Evolutionary conservation across 64 coral and sea anemone species (phyloP), one percentile per base, ranked within the genome.

Genomic region (Acropora yongei): DNA sequence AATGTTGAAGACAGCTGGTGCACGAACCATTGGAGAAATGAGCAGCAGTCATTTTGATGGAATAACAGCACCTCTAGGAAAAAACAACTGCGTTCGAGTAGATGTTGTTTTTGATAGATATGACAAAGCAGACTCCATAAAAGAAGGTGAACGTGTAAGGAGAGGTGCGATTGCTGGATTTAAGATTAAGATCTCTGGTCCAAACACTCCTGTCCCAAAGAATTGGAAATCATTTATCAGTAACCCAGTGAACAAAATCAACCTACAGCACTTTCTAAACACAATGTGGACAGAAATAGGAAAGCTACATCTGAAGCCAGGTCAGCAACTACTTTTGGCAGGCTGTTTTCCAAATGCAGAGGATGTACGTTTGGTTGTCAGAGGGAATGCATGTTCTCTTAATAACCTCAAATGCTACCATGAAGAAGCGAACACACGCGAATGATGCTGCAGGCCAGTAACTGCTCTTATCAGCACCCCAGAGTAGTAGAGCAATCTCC

Each of bases 31-130:
- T 88, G 85, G 71, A 51, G 73, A 57, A 6, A 41, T 88, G 17
- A 71, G 69, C 6, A 39, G n/a, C 14, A 75, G 20, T 44, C 76
- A 88, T 19, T 86, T 76, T 8, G 0, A 78, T 2, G 6, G 47
- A 11, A 57, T 88, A 9, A 88, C 85, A 14, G 46, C 7, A 39
- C 47, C 7, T 88, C 71, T 75, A 8, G 39, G 48, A 50, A 50
- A 75, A 6, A n/a, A 47, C 57, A 49, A 41, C 3, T 73, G 68
- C 16, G 30, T 1, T 14, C 53, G 53, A 42, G 19, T 89, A 12
- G 87, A 79, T 46, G 57, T 83, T 65, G 80, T 83, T 16, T 83
- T 57, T 73, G 67, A 89, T 18, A 49, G 77, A 18, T 89, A 79
- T 79, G 18, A 65, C 16, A 40, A 45, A 20, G 77, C 7, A 4